A percentile compares a stretch with the other conserved stretches of the same genome.
Conservation (phyloP, 2,888 invertebrate genomes). For the Metallyticus violacea region DNA sequence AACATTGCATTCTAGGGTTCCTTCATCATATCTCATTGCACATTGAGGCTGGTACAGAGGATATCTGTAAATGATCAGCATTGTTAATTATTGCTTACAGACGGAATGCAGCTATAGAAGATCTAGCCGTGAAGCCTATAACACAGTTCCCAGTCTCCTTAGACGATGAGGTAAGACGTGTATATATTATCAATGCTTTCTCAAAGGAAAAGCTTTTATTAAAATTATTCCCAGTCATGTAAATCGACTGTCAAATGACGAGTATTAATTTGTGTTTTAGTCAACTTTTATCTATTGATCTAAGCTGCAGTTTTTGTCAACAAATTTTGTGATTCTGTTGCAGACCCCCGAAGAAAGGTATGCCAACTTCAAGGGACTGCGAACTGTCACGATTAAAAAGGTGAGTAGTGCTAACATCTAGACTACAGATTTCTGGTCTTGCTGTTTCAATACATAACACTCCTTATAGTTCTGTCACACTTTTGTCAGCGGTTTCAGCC, state of each 20-base stretch:
- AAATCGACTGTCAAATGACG: too few species aligned
- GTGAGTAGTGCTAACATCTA: conserved; percentile 49
- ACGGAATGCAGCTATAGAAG: conserved; percentile 67
- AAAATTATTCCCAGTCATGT: not conserved
- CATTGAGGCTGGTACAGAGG: too few species aligned
- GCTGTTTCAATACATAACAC: not conserved
- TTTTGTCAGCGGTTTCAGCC: not conserved
- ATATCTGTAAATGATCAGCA: too few species aligned
- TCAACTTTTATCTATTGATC: too few species aligned
- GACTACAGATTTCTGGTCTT: not conserved
- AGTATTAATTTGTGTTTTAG: too few species aligned
- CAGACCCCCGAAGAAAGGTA: conserved; percentile 70
- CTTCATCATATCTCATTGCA: too few species aligned
- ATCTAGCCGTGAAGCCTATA: conserved; percentile 86
- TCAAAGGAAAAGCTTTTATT: too few species aligned
- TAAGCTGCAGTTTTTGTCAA: too few species aligned
- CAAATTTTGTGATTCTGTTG: conserved; percentile 32
- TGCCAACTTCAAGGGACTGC: conserved; percentile 72
- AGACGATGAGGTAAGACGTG: conserved; percentile 69
- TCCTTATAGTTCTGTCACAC: not conserved
- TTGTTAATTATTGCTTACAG: conserved; percentile 53
- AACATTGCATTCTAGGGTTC: too few species aligned
- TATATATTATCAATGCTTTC: not conserved
- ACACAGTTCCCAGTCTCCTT: conserved; percentile 81
- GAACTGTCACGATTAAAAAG: conserved; percentile 81